Evolutionary conservation across 1,140 invertebrate genomes (phyloP), one percentile per base, ranked within the genome.

Genomic region (Procambarus clarkii): DNA sequence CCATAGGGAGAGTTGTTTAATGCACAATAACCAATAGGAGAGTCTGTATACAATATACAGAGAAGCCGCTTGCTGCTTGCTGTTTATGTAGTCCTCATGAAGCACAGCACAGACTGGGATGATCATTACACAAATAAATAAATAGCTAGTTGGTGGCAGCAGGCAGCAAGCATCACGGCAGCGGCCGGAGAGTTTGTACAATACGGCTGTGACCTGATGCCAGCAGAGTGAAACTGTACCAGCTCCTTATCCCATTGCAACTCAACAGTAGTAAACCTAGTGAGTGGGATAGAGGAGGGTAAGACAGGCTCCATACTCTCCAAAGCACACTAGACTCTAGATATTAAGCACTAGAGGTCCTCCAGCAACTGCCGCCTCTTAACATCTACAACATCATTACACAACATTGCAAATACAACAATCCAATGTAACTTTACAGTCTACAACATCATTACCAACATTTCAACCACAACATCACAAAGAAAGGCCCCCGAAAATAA

Each of bases 21-120:
- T 91, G 64, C 80, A 91, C 84, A 86, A 91, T 91, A 91, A 91
- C 85, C 90, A 91, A 87, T 91, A 91, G 90, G 85, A 91, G 90
- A 87, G 71, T 86, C 90, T 86, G 90, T 86, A 83, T 86, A 86
- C 64, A 83, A 87, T 78, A 86, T 58, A 91, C 81, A 85, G 82
- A 91, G 71, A 76, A 74, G 77, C 45, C 60, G 46, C 78, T 86
- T 91, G 90, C 90, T 86, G 85, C 90, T 91, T 86, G 89, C 82
- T 79, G 74, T 85, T 58, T 60, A 54, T 50, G 58, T 34, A 50
- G 50, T 34, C 48, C 58, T 85, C 54, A 50, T 91, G 83, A 91
- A 78, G 89, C 81, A 85, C 87, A 88, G 87, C 87, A 88, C 58
- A 79, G 79, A 80, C 76, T 91, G 58, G 82, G 89, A 91, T 91